Evolutionary conservation across 35 echinoderm and acorn worm species (phyloP).

Genomic region (Apostichopus japonicus): DNA sequence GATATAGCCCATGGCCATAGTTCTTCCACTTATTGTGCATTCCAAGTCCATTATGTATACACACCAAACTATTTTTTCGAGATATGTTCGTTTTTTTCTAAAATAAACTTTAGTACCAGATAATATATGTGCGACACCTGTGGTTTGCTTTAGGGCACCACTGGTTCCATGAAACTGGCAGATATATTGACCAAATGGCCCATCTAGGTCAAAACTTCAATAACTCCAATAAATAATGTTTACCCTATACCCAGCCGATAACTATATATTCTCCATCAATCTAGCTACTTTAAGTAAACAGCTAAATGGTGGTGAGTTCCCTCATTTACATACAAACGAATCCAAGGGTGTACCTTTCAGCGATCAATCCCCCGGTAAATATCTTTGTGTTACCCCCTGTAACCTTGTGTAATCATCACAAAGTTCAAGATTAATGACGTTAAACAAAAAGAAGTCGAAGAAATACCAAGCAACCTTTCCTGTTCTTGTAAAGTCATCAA

Average conservation of each 20-base stretch:
- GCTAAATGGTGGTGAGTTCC: not conserved
- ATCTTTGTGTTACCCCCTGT: not conserved
- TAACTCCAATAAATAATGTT: not conserved
- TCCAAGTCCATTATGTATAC: too few species aligned
- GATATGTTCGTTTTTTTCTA: too few species aligned
- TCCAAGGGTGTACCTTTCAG: not conserved
- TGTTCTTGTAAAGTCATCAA: not conserved
- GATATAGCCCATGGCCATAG: too few species aligned
- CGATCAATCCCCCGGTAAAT: not conserved
- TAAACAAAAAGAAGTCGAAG: not conserved
- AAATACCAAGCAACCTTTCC: too few species aligned
- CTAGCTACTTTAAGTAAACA: not conserved
- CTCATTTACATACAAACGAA: not conserved
- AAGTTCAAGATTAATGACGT: not conserved
- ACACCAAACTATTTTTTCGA: too few species aligned
- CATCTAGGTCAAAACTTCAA: not conserved
- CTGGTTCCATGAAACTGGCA: not conserved
- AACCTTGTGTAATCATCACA: not conserved
- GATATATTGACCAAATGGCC: not conserved
- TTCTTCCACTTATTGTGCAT: too few species aligned
- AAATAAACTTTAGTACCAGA: too few species aligned
- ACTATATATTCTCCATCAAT: not conserved
- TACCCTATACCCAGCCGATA: not conserved
- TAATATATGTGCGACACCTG: too few species aligned
- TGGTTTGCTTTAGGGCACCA: too few species aligned